Base-by-base conservation (phyloP, 35 echinoderm and acorn worm genomes). In the Hemicentrotus pulcherrimus region DNA sequence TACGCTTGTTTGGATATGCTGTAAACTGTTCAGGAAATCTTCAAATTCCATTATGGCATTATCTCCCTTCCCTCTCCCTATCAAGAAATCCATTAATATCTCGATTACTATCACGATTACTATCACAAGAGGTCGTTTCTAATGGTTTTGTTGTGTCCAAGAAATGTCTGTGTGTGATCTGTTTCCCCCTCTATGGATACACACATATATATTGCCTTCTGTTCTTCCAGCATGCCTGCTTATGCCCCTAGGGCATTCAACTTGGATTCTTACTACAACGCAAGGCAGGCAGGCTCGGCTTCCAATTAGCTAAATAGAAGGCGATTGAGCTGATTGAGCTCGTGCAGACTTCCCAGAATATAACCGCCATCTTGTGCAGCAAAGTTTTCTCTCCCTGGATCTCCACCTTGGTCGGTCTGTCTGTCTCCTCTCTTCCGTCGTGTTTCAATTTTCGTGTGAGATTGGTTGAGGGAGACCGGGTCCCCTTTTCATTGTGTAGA, bases 181-280 rank as follows among this genome's bases (percentile, higher is more conserved):
- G 65, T 90, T 45, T 24, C 88, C 31, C 88, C 18, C n/a, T 90
- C 88, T 5, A 90, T 32, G 5, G 22, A 78, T 41, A 89, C 45
- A 89, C 87, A 88, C 87, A 90, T 18, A n/a, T 28, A 78, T n/a
- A 15, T n/a, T 78, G 22, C 65, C 65, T n/a, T 78, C 65, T 78
- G 88, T 47, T 90, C 87, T 46, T 35, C 87, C 7, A 6, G 31
- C 33, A 33, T 90, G 16, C 88, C 11, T 32, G 32, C 88, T 8
- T 30, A 58, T 93, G 91, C 91, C 91, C 91, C 91, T 31, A 93
- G 91, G 91, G 91, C 91, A 93, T 93, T 93, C 91, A 93, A 93
- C 91, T 93, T 90, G 88, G 88, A 45, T 90, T 90, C 32, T 35
- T 47, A 47, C 32, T 90, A 28, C 48, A 32, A 58, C 48, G n/a